These are phyloP conservation scores for Ceryle rudis DNA, from an alignment of 2,797 vertebrate species.

Conservation along the genomic window DNA sequence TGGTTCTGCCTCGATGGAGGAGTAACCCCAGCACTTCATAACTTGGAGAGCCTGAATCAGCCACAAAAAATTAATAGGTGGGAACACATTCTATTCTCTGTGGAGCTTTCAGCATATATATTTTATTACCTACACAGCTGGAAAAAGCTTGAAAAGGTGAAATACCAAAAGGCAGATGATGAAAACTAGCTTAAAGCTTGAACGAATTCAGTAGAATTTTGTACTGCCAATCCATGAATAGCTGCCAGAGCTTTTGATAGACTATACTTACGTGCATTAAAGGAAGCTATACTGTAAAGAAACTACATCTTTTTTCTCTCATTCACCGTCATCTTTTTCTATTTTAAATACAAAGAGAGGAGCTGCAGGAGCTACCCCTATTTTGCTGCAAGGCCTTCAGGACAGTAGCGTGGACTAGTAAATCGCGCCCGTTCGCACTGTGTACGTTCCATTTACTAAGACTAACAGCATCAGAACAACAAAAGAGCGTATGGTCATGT, in stretches of 20 bases:
- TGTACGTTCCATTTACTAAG: background rate
- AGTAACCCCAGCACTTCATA: background rate
- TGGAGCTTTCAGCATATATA: background rate
- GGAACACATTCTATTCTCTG: background rate
- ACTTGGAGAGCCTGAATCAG: background rate
- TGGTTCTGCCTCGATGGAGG: background rate
- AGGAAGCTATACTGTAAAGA: background rate
- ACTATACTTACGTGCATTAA: background rate
- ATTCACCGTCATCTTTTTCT: background rate
- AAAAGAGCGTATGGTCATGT: background rate
- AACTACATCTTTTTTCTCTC: background rate
- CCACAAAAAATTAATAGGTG: background rate
- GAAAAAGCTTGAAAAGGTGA: slow-evolving; percentile 22
- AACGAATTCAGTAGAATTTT: background rate
- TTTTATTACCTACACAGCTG: background rate
- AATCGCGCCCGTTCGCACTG: background rate
- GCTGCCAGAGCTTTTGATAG: background rate
- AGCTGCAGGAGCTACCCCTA: background rate
- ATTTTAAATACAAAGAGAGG: background rate
- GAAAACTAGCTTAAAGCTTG: background rate
- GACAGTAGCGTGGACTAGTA: background rate
- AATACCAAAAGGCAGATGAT: background rate
- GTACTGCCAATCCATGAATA: background rate
- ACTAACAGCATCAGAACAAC: background rate
- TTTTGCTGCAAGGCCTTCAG: background rate